Conservation (phyloP, 2,113 vertebrate species). For the Corvus hawaiiensis region DNA sequence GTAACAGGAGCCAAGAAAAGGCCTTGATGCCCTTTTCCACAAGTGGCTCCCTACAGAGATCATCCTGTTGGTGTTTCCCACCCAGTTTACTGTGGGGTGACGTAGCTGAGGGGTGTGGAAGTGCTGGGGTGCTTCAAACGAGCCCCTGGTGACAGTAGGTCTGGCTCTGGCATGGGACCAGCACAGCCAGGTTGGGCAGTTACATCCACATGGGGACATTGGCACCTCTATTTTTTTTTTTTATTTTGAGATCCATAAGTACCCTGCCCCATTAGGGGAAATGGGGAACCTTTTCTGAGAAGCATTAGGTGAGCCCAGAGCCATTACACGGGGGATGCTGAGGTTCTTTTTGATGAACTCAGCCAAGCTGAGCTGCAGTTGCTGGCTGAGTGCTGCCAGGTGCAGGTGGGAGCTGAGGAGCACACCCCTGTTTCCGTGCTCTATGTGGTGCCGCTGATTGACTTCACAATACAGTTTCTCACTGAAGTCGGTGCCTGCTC, state of each 20-base stretch:
- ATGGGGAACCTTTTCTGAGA: neutral
- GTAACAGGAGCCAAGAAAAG: neutral
- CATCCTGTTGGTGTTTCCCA: accelerated
- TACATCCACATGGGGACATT: accelerated
- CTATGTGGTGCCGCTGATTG: accelerated
- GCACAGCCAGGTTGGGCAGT: accelerated
- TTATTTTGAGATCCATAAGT: too few relatives aligned
- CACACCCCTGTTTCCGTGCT: accelerated
- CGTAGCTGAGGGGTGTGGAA: accelerated
- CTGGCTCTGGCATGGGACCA: neutral
- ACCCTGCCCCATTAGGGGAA: neutral
- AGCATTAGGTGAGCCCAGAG: neutral
- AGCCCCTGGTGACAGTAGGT: neutral
- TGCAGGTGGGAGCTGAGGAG: neutral
- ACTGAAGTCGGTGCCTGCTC: neutral
- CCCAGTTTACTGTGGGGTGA: neutral
- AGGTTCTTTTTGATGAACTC: neutral
- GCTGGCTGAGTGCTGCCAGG: accelerated
- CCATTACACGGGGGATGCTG: accelerated
- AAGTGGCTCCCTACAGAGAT: neutral
- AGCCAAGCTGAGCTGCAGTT: neutral
- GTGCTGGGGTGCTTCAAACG: accelerated
- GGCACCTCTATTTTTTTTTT: too few relatives aligned
- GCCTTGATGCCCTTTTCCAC: neutral
- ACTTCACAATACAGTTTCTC: neutral